Conservation (phyloP, 2,797 vertebrate species). For the Hippopotamyrus pictus region DNA sequence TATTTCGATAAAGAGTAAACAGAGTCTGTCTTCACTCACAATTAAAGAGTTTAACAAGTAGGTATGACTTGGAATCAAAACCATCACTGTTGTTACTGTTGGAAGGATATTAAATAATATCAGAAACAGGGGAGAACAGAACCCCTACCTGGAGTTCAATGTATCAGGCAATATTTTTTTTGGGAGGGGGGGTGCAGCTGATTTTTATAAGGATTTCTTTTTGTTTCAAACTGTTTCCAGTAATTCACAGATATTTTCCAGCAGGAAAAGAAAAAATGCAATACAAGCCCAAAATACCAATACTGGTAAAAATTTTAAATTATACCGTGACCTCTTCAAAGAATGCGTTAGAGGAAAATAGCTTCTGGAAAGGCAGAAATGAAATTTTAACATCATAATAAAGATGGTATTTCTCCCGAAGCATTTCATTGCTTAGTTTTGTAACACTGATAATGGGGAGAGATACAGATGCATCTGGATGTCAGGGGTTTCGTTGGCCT, state of each 20-base stretch:
- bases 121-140: neutral
- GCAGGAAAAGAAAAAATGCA: neutral
- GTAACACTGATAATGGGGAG: neutral
- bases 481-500: neutral
- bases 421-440: neutral
- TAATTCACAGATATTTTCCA: neutral
- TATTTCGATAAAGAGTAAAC: neutral
- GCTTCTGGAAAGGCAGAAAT: neutral
- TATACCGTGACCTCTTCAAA: neutral
- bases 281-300: neutral
- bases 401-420: neutral
- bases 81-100: neutral
- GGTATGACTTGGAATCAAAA: neutral
- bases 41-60: neutral
- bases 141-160: neutral
- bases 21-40: neutral
- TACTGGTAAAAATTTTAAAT: neutral
- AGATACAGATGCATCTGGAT: neutral
- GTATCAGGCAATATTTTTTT: neutral
- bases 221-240: neutral
- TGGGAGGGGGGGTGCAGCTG: neutral
- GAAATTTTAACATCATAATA: neutral
- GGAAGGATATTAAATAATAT: neutral
- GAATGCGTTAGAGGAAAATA: neutral
- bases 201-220: neutral